Evolutionary conservation across 2,888 invertebrate genomes (phyloP).

Genomic region (Leucophenga maculata): DNA sequence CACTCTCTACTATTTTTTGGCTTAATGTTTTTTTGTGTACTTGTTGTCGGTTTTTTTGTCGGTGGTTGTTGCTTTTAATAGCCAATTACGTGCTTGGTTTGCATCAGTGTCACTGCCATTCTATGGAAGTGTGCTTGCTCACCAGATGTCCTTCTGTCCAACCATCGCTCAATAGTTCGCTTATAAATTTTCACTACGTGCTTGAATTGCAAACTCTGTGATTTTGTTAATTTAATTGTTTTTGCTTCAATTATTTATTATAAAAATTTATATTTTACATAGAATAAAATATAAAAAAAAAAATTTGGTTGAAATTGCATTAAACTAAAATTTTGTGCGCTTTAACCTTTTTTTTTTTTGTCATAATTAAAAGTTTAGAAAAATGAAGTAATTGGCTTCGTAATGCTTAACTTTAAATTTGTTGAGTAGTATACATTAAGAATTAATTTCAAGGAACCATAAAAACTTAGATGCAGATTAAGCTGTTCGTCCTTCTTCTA

Average conservation of each 20-base stretch:
- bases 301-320: background rate
- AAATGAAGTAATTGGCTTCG: too few species aligned
- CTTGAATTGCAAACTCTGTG: slow-evolving; percentile 55
- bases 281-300: background rate
- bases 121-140: slow-evolving; percentile 18
- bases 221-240: slow-evolving; percentile 41
- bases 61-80: slow-evolving; percentile 45
- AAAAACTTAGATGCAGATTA: too few species aligned
- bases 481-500: too few species aligned
- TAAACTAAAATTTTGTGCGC: background rate
- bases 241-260: background rate
- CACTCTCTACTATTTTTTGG: slow-evolving; percentile 37
- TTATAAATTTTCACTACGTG: slow-evolving; percentile 47
- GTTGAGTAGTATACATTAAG: too few species aligned
- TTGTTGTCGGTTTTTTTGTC: slow-evolving; percentile 11
- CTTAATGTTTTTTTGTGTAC: slow-evolving; percentile 41
- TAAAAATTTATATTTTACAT: background rate
- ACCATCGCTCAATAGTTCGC: background rate
- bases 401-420: too few species aligned
- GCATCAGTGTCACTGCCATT: background rate
- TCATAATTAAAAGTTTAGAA: too few species aligned
- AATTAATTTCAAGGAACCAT: too few species aligned
- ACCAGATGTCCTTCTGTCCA: slow-evolving; percentile 17
- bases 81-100: slow-evolving; percentile 57
- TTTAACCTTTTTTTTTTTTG: background rate